Evolutionary conservation across 1,140 invertebrate genomes (phyloP), one percentile per base, ranked within the genome.

Genomic region (Batillaria attramentaria): DNA sequence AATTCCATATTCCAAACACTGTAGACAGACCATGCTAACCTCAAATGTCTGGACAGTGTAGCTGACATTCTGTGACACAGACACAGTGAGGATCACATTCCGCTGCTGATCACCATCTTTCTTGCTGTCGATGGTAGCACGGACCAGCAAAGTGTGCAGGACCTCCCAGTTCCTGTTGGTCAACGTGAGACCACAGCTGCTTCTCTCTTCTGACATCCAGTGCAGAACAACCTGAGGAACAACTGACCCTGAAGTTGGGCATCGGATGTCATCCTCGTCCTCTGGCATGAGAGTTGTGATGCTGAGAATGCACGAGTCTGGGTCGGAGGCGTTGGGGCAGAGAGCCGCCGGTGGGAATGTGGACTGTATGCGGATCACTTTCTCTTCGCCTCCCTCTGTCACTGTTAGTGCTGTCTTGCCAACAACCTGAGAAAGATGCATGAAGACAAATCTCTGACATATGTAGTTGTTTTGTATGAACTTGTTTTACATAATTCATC

Each of bases 61-160:
- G 1, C 46, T 66, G n/a, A 57, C 46, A 24, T 28, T 77, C 16
- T 54, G n/a, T 10, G 50, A 46, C 1, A 84, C 33, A 0, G 68
- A 37, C 10, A 72, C 78, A 24, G 70, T 50, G 33, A 83, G 69
- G 1, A 46, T 41, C 8, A 87, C 43, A 60, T 72, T 66, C 18
- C 84, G 79, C 42, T 24, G 57, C 50, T 85, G 79, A 42, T 84
- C 78, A 0, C 81, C 81, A 80, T 87, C 85, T 76, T 76, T 80
- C 28, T 83, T 66, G 18, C 79, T 72, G 69, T 87, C 85, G n/a
- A 80, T 39, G n/a, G 80, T 82, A 37, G 85, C 85, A 72, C 78
- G 76, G 5, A 87, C 74, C 20, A 68, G 42, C 31, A 86, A 43
- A 31, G 66, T 50, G 62, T 81, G 81, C 8, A 42, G 28, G 18